Base-by-base conservation (phyloP, 35 echinoderm and acorn worm species). In the Heliocidaris erythrogramma region DNA sequence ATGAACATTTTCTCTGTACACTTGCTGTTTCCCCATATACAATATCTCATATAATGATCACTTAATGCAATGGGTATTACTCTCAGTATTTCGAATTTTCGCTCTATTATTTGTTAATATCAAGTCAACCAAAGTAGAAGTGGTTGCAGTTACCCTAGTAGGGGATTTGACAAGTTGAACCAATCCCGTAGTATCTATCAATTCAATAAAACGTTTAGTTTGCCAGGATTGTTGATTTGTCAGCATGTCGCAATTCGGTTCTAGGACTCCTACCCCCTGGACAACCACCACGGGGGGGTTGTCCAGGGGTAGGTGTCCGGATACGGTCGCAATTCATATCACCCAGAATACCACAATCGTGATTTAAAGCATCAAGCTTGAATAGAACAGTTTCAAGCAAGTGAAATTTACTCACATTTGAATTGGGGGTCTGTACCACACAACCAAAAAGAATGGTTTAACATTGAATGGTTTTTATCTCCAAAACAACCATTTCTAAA, bases 341-440 rank as follows among this genome's bases (percentile, higher is more conserved):
- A 88, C 86, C 86, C 5, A 88, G 30, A 88, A 88, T 31, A 32
- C 9, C 16, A 88, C 32, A 88, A 88, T 88, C 86, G 86, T 35
- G 30, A 18, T 88, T 88, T 88, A 88, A 17, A 88, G 30, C 24
- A 88, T 88, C 86, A 32, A 88, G 31, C 31, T 88, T 88, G 86
- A 48, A 24, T 30, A 88, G 86, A 5, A 32, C 86, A 88, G 29
- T 88, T 88, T 88, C 86, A 88, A 88, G 32, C 31, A 88, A 31
- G 32, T 88, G 86, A 88, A 7, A 88, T 30, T 88, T 88, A 14
- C 18, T 32, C 29, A 88, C 86, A 32, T 88, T 88, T 12, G 86
- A 88, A 88, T 88, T 88, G 86, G 86, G n/a, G 86, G 30, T 88
- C 86, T 88, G 31, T 88, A 88, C 86, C 86, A 88, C 42, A 88